Evolutionary conservation across 1,140 invertebrate genomes (phyloP).

Genomic region (Dinothrombium tinctorium): DNA sequence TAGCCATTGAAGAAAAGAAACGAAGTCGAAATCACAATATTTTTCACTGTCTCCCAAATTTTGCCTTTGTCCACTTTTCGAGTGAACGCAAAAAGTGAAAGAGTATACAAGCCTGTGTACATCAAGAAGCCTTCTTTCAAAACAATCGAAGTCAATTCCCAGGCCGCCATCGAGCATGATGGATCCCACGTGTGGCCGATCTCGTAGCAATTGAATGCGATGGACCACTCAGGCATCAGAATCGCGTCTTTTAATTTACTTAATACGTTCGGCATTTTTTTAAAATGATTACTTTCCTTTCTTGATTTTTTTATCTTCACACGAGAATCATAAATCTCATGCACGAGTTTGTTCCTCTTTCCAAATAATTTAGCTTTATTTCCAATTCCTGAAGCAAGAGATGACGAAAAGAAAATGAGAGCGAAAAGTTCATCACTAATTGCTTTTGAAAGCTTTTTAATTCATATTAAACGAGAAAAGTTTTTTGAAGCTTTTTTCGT

Average conservation of each 20-base stretch:
- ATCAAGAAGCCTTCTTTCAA: background rate
- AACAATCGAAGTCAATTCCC: background rate
- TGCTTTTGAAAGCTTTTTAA: too few relatives aligned
- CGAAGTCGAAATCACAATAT: background rate
- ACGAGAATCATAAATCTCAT: too few relatives aligned
- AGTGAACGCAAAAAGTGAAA: background rate
- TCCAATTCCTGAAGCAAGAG: too few relatives aligned
- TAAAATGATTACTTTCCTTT: too few relatives aligned
- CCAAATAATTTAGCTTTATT: too few relatives aligned
- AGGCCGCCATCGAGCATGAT: background rate
- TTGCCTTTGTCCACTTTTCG: background rate
- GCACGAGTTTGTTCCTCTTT: too few relatives aligned
- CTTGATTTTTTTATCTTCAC: too few relatives aligned
- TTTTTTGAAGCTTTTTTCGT: too few relatives aligned
- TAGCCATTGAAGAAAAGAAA: constrained; percentile 1
- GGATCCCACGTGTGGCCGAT: constrained; percentile 47
- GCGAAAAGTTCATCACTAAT: too few relatives aligned
- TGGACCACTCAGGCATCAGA: constrained; percentile 15
- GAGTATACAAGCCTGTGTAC: constrained; percentile 1
- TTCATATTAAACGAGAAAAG: too few relatives aligned
- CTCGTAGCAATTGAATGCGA: constrained; percentile 36
- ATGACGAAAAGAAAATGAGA: too few relatives aligned
- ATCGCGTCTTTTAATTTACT: constrained; percentile 29
- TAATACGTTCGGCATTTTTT: constrained; percentile 22
- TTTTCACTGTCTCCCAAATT: background rate